Evolutionary conservation across 2,797 vertebrate species (phyloP).

Genomic region (Melopsittacus undulatus): DNA sequence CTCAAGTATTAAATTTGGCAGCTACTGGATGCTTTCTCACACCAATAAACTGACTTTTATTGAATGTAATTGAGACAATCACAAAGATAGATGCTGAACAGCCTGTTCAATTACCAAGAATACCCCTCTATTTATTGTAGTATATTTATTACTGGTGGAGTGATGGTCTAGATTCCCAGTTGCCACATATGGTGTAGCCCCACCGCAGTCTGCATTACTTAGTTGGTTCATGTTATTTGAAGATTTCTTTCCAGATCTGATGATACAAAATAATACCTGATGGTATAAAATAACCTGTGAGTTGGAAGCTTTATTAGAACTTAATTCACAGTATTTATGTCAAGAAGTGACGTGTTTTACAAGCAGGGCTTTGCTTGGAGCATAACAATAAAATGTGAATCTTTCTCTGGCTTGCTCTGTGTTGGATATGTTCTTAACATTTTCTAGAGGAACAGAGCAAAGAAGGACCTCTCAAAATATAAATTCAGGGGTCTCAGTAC

Average conservation of each 20-base stretch:
- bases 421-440: neutral
- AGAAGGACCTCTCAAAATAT: neutral
- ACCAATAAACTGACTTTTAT: neutral
- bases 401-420: neutral
- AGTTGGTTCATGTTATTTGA: neutral
- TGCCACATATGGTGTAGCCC: neutral
- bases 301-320: neutral
- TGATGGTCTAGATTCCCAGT: neutral
- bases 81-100: neutral
- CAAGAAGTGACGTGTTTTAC: neutral
- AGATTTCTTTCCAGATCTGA: neutral
- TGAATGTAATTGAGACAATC: neutral
- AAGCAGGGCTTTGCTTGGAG: neutral
- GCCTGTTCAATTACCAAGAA: neutral
- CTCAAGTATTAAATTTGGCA: slow-evolving; percentile 1
- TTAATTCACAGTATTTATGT: neutral
- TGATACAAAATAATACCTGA: neutral
- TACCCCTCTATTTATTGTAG: neutral
- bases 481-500: neutral
- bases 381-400: neutral
- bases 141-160: neutral
- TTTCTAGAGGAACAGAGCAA: neutral
- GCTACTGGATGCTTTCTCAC: neutral
- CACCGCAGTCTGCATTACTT: neutral
- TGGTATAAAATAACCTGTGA: neutral